Evolutionary conservation across 1,140 invertebrate genomes (phyloP), one percentile per base, ranked within the genome.

Genomic region (Eubasilissa regina): DNA sequence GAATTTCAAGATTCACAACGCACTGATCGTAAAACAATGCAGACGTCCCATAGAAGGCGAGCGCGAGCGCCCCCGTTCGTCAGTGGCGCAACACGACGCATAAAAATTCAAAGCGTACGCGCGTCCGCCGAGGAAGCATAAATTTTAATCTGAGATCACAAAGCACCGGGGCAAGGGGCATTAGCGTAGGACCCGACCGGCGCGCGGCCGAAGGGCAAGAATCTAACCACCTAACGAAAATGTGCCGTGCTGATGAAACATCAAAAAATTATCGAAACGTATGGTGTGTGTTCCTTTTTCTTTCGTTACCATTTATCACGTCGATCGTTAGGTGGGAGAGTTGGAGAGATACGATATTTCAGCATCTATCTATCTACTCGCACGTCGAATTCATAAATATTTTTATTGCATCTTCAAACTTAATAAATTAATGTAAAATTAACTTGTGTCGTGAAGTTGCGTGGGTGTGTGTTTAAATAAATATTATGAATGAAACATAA

Each of bases 111-210:
- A 75, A 79, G 64, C 77, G 80, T 75, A 81, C 80, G 77, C 80
- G 80, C 80, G 80, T 62, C 80, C 43, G 44, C 35, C 25, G 74
- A 81, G 80, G 80, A 81, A 81, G 79, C 80, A 81, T 81, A 81
- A 79, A 81, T 81, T 79, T 77, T 45, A 79, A 81, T 81, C 75
- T 77, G 70, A 48, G 76, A 77, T 78, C 77, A 81, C 80, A 44
- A 77, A 64, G 64, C 48, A 70, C 58, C 45, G 74, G n/a, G 77
- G 58, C 66, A 13, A 44, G 56, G 25, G 77, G 64, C 77, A 77
- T 76, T 78, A 70, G 51, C 80, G 75, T 55, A 17, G 48, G 53
- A 11, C 70, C 47, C 12, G 13, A 64, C 60, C 13, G 19, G 60
- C 35, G 10, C n/a, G n/a, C 48, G 35, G 9, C 1, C 60, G 35